Conservation (phyloP, 2,797 vertebrate genomes). For the Rhinella marina region DNA sequence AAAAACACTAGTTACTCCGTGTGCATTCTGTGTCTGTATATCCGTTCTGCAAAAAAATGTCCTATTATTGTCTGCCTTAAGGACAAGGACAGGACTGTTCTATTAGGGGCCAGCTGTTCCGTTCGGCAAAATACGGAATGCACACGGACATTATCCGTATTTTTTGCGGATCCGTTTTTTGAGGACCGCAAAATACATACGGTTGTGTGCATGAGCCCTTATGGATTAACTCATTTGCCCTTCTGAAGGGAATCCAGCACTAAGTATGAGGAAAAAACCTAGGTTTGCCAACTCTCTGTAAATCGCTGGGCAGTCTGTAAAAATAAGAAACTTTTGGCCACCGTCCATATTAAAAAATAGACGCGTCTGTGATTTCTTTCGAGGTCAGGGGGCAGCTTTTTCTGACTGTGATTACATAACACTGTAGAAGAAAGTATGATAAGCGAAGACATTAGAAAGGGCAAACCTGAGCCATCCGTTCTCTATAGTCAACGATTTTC, state of each 20-base stretch:
- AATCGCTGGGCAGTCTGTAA: not conserved
- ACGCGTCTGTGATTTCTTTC: not conserved
- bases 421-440: not conserved
- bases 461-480: not conserved
- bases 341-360: not conserved
- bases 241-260: not conserved
- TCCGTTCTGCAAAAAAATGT: no score
- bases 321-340: not conserved
- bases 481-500: not conserved
- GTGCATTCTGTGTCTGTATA: no score
- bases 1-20: no score
- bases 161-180: no score
- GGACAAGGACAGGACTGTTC: no score
- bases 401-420: not conserved
- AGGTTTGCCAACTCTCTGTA: not conserved
- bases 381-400: no score
- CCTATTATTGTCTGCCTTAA: no score
- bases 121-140: no score
- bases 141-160: no score
- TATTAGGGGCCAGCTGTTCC: no score
- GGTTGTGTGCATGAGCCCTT: no score
- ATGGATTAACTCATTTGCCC: not conserved
- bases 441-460: not conserved
- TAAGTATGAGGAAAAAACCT: not conserved
- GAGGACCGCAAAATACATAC: no score